Conservation (phyloP, 1,140 invertebrate genomes). For the Leptinotarsa undecemlineata region DNA sequence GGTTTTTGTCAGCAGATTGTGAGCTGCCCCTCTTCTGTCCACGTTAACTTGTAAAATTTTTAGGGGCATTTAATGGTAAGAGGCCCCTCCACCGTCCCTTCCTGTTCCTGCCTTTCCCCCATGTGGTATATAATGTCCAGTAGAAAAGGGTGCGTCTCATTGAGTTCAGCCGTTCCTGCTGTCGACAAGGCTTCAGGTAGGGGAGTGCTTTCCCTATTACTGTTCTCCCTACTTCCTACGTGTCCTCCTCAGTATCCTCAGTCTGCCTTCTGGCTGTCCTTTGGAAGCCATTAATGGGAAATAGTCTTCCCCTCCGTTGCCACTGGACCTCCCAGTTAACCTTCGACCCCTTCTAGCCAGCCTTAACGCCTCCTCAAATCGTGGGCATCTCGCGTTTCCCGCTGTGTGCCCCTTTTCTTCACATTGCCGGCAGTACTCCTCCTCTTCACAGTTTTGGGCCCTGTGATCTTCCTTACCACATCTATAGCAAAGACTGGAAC, state of each 20-base stretch:
- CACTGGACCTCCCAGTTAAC: neutral
- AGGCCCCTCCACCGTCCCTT: neutral
- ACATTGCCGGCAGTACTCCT: constrained; percentile 22
- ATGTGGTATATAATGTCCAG: neutral
- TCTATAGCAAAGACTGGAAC: constrained; percentile 25
- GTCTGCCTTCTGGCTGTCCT: neutral
- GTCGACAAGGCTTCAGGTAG: neutral
- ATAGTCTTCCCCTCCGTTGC: neutral
- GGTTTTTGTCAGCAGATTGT: neutral
- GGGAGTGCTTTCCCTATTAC: neutral
- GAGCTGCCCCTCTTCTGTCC: neutral
- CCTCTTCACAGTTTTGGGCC: constrained; percentile 12
- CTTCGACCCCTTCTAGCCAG: neutral
- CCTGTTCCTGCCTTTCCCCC: neutral
- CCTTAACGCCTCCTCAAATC: constrained; percentile 2
- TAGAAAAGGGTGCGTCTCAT: neutral
- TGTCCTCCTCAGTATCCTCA: neutral
- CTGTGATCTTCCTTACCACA: constrained; percentile 30
- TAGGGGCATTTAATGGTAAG: neutral
- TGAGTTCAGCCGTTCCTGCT: neutral
- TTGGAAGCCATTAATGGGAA: neutral
- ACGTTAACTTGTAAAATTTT: constrained; percentile 9
- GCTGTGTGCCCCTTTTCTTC: constrained; percentile 6
- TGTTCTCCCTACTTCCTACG: neutral
- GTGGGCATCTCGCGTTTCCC: constrained; percentile 10